These are phyloP conservation scores for Lepidotrigona ventralis DNA, from an alignment of 1,140 invertebrate species.

Conservation along the genomic window DNA sequence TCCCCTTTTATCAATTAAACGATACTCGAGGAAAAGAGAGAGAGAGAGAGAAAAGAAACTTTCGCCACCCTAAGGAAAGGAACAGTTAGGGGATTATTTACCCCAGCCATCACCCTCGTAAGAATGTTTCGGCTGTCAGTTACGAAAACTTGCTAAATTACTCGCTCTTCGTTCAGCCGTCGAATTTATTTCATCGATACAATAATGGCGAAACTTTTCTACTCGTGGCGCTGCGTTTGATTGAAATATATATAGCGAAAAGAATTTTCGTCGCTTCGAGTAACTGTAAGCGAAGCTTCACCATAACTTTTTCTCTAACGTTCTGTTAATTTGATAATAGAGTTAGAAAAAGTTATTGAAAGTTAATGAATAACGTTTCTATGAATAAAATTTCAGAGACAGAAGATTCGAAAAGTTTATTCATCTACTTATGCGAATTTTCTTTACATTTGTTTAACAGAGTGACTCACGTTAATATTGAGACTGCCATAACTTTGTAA, in stretches of 20 bases:
- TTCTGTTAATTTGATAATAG: not conserved
- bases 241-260: not conserved
- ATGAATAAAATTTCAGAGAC: too few relatives aligned
- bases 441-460: too few relatives aligned
- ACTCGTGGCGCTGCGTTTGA: not conserved
- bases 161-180: constrained; percentile 8
- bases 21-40: not conserved
- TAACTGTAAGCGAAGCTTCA: not conserved
- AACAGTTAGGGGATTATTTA: constrained; percentile 65
- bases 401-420: too few relatives aligned
- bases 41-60: not conserved
- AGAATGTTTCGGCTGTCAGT: constrained; percentile 58
- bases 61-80: not conserved
- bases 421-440: too few relatives aligned
- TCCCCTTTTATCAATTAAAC: constrained; percentile 44
- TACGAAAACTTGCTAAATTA: constrained; percentile 66
- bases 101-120: not conserved
- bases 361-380: not conserved
- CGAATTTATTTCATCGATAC: constrained; percentile 45
- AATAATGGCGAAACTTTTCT: constrained; percentile 23
- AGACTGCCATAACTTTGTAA: too few relatives aligned
- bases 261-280: not conserved
- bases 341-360: not conserved
- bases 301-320: not conserved
- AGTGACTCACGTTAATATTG: too few relatives aligned